Base-by-base conservation (phyloP, 2,113 vertebrate species). In the Lynx canadensis region DNA sequence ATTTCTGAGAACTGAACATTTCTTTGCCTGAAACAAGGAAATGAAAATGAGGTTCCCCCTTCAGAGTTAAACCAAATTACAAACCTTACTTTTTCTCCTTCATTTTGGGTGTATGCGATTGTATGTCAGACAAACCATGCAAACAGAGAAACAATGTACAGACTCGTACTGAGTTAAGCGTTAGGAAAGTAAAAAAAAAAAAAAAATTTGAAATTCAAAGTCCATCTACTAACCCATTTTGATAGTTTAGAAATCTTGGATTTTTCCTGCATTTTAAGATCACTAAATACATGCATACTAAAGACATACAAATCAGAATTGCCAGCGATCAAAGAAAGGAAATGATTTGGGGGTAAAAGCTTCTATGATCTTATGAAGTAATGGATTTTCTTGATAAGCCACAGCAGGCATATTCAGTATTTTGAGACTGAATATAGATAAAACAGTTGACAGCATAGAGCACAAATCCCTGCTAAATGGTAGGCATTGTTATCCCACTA, bases 211-310 rank as follows among this genome's bases (percentile, higher is more conserved):
- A 89, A 82, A 95, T 82, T 79, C 57, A 65, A 83, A 48, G 23
- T 87, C 14, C 48, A 15, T 38, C 19, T 50, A 14, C 31, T 82
- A 73, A 83, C 31, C 36, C 36, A 81, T 94, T 91, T 95, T 71
- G 23, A 87, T 92, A 66, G 73, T 85, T 96, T 45, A 89, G 33
- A 90, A 94, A 66, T 63, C 13, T 15, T 76, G 89, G 65, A 13
- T 50, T 85, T 97, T 89, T 71, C 38, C 23, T 92, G 15, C 57
- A 60, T 81, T 76, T 85, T 95, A 86, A 89, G 52, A 79, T 66
- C 52, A 25, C 50, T 66, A 79, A 84, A 84, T 31, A 81, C 7
- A 38, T 80, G 52, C 66, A 33, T 12, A 29, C 31, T 71, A 41
- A 45, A 73, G 45, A 33, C 52, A 60, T 25, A 3, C 41, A 45